Percentiles rank a stretch among this genome's conserved stretches.
These are phyloP conservation scores for Sturmia bella DNA, from an alignment of 2,888 invertebrate genomes.

Conservation along the genomic window DNA sequence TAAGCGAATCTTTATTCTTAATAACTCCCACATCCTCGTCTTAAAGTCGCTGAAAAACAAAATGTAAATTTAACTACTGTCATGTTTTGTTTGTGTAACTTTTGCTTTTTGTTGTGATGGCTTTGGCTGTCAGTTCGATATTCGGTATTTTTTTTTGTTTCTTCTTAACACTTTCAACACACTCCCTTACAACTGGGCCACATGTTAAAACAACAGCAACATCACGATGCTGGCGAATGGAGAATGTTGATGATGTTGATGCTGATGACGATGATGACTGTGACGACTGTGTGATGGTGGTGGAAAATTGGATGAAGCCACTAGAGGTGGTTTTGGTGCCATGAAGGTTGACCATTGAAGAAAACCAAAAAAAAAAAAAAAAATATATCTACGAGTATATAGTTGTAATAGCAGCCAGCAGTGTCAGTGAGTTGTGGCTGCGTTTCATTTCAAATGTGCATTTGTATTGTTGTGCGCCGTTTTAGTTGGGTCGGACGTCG, in stretches of 20 bases:
- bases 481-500: conserved; percentile 24
- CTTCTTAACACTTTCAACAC: conserved; percentile 27
- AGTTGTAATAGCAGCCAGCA: conserved; percentile 32
- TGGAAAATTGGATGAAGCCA: conserved; percentile 9
- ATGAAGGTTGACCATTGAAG: conserved; percentile 59
- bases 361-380: no score
- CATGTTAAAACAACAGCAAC: conserved; percentile 18
- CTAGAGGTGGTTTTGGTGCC: conserved; percentile 33
- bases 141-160: conserved; percentile 16
- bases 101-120: conserved; percentile 34
- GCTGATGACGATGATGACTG: neutral
- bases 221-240: neutral
- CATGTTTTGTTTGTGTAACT: conserved; percentile 50
- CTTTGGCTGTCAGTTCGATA: conserved; percentile 29
- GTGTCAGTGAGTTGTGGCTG: conserved; percentile 5
- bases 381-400: no score
- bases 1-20: neutral
- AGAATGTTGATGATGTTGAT: neutral
- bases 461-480: conserved; percentile 25
- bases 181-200: conserved; percentile 28
- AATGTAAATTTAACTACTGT: conserved; percentile 63
- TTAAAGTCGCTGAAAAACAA: conserved; percentile 1
- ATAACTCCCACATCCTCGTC: no score
- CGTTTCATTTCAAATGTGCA: conserved; percentile 39
- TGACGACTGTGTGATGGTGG: neutral